These are phyloP conservation scores for Tamias sibiricus DNA, from an alignment of 2,113 vertebrate species.

Conservation along the genomic window DNA sequence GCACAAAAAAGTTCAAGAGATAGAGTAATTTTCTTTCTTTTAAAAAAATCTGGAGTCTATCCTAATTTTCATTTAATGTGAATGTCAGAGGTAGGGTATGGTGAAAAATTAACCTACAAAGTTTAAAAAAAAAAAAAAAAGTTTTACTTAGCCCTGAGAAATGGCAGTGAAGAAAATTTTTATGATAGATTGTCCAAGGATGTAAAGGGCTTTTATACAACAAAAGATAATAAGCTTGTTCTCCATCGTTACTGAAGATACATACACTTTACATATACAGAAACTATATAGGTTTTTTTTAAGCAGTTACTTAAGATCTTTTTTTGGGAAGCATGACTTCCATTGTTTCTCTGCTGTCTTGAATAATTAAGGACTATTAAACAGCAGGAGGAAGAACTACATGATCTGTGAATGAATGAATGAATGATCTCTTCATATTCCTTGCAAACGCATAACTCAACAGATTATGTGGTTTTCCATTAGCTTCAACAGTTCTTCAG, in stretches of 20 bases:
- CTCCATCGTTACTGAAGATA: background rate
- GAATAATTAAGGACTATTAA: background rate
- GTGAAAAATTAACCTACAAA: background rate
- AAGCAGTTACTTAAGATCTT: too few species aligned
- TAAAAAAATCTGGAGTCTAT: background rate
- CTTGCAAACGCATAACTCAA: background rate
- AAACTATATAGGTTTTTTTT: background rate
- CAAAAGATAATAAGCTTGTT: background rate
- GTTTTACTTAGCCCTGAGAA: background rate
- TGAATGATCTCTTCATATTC: background rate
- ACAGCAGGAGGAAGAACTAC: background rate
- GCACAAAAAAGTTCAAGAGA: background rate
- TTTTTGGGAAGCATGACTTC: background rate
- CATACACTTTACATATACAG: background rate
- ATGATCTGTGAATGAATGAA: slow-evolving; percentile 3
- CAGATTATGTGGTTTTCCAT: background rate
- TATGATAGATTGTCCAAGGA: background rate
- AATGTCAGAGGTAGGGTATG: background rate
- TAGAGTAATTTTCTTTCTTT: background rate
- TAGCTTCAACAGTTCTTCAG: background rate
- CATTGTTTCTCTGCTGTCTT: background rate
- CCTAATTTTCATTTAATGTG: slow-evolving; percentile 1
- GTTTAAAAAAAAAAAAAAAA: background rate
- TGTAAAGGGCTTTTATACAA: background rate
- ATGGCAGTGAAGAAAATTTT: background rate